Evolutionary conservation across 2,888 invertebrate species (phyloP).

Genomic region (Yponomeuta plumbellus): DNA sequence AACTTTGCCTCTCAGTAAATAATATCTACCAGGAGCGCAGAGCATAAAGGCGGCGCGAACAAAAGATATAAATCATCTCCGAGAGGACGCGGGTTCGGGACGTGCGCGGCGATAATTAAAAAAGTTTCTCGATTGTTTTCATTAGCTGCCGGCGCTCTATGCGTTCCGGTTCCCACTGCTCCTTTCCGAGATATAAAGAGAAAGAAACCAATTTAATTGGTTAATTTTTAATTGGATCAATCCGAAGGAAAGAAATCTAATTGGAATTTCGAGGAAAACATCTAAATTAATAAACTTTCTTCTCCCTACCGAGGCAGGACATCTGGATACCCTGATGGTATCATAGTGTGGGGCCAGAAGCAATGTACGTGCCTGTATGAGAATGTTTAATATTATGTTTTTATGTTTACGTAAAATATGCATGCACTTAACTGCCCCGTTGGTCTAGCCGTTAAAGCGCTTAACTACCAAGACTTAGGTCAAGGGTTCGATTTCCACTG

Average conservation of each 20-base stretch:
- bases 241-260: not conserved
- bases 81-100: conserved; percentile 14
- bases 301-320: too few relatives aligned
- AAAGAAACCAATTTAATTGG: conserved; percentile 1
- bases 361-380: too few relatives aligned
- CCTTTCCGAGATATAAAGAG: not conserved
- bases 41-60: conserved; percentile 11
- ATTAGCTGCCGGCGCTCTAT: conserved; percentile 14
- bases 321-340: too few relatives aligned
- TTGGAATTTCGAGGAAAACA: not conserved
- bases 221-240: not conserved
- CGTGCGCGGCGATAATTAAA: conserved; percentile 16
- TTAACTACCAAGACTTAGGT: too few relatives aligned
- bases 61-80: conserved; percentile 17
- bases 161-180: conserved; percentile 6
- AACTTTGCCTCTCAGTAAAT: conserved; percentile 4
- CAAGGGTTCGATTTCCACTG: too few relatives aligned
- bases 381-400: too few relatives aligned
- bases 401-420: too few relatives aligned
- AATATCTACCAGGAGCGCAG: conserved; percentile 12
- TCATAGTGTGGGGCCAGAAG: too few relatives aligned
- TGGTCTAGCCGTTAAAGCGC: too few relatives aligned
- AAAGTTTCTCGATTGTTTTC: conserved; percentile 18
- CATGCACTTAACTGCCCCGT: too few relatives aligned
- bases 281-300: not conserved